Base-by-base conservation (phyloP, 2,888 invertebrate species). In the Ennomos erosarius region DNA sequence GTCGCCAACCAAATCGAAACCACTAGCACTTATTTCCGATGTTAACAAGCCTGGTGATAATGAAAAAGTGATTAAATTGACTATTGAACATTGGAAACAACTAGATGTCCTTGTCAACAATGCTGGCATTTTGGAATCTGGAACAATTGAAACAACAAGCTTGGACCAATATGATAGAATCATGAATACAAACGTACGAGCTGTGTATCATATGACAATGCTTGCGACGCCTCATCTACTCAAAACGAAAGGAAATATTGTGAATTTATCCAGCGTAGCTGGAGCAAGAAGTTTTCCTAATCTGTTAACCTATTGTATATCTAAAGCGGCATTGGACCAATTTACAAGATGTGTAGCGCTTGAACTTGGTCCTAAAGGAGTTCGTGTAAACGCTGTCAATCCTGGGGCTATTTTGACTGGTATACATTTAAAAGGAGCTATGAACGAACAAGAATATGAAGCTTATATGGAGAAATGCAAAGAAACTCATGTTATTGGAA, bases 271-370 rank as follows among this genome's bases (percentile, higher is more conserved):
- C 3, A 98, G 98, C 81, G 96, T 98, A 0, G 95, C 95, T 76
- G 98, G 98, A 8, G 80, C 96, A 9, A 91, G 97, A 75, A 93
- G 98, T 61, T 98, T 98, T 77, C 94, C 97, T 0, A 95, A 95
- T 39, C 94, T 97, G 6, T 81, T 98, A 49, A 95, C 97, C 0
- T 99, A 99, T 81, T 95, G 94, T 70, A 95, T 98, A 90, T 97
- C 97, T 9, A 99, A 99, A 89, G 93, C 97, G 36, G 97, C 98
- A 1, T 81, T 98, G 6, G 98, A 99, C 87, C 98, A 98, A 78
- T 95, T 99, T 68, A 99, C 98, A 0, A 94, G 95, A 76, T 98
- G 97, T 80, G 93, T 95, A 8, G 97, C 98, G 4, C 85, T 99
- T 39, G 98, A 97, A 73, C 84, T 97, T 55, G 96, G 95, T 40